phyloP scores from a whole-genome alignment of 2,888 invertebrate genomes.

The Silvanus unidentatus region DNA sequence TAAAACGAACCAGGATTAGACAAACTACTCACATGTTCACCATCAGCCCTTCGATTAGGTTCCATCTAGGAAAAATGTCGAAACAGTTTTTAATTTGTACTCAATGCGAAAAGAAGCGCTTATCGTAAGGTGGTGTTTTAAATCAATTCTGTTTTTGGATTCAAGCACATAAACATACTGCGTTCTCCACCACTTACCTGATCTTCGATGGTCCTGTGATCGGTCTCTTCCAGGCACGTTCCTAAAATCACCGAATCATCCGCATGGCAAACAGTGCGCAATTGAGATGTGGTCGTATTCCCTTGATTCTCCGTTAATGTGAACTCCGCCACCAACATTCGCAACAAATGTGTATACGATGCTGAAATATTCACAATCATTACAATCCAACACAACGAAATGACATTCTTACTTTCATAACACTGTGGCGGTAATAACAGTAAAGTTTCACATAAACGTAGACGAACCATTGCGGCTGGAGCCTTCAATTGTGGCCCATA shows the following conservation, averaged over 20 bases:
- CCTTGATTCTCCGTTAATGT: constrained; percentile 91
- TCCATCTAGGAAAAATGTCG: constrained; percentile 61
- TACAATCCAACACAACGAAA: constrained; percentile 1
- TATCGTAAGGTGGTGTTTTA: too few relatives aligned
- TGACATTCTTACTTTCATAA: constrained; percentile 60
- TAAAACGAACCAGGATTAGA: neutral
- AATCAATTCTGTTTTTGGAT: too few relatives aligned
- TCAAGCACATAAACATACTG: too few relatives aligned
- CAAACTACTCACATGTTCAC: constrained; percentile 68
- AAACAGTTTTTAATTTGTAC: neutral
- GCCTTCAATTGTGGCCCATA: constrained; percentile 92
- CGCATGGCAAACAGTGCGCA: constrained; percentile 77
- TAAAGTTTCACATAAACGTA: constrained; percentile 87
- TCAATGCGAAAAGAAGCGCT: too few relatives aligned
- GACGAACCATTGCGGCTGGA: constrained; percentile 86
- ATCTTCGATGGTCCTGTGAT: constrained; percentile 94
- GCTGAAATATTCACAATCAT: constrained; percentile 45
- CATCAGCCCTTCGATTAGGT: constrained; percentile 74
- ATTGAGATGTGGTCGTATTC: constrained; percentile 80
- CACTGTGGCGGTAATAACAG: constrained; percentile 70
- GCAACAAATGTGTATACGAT: constrained; percentile 78
- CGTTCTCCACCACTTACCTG: too few relatives aligned
- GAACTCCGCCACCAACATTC: constrained; percentile 91
- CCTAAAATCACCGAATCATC: constrained; percentile 89
- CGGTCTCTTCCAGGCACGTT: constrained; percentile 93